These are phyloP conservation scores for Terebella lapidaria DNA, from an alignment of 2,888 invertebrate species.

Conservation along the genomic window DNA sequence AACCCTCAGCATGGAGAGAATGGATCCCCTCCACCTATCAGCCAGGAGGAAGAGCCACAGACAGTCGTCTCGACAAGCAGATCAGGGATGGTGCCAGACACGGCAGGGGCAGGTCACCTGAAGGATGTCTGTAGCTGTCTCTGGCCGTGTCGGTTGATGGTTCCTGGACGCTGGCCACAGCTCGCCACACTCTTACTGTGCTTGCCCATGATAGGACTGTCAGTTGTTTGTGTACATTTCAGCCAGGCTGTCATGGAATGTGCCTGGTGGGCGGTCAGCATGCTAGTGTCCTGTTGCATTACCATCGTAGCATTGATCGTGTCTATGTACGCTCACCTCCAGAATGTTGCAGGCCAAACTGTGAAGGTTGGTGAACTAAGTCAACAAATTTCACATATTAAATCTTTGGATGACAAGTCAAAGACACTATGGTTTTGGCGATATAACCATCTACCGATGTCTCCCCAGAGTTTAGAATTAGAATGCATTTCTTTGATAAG, in stretches of 20 bases:
- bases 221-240: constrained; percentile 1
- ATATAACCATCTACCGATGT: no score
- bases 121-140: neutral
- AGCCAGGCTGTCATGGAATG: neutral
- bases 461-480: no score
- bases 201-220: neutral
- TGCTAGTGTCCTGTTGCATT: neutral
- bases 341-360: constrained; percentile 1
- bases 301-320: constrained; percentile 2
- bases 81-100: no score
- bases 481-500: no score
- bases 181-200: constrained; percentile 2
- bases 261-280: constrained; percentile 7
- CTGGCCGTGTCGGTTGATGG: neutral
- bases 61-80: no score
- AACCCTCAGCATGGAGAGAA: no score
- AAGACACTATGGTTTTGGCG: no score
- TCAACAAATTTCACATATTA: no score
- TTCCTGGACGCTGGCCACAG: neutral
- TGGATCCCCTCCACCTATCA: neutral
- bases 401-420: no score
- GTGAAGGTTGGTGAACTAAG: constrained; percentile 14
- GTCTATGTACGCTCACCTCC: constrained; percentile 10
- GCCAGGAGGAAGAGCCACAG: no score
- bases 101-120: neutral